phyloP scores from a whole-genome alignment of 2,888 invertebrate genomes.

The Bhutanitis thaidina region DNA sequence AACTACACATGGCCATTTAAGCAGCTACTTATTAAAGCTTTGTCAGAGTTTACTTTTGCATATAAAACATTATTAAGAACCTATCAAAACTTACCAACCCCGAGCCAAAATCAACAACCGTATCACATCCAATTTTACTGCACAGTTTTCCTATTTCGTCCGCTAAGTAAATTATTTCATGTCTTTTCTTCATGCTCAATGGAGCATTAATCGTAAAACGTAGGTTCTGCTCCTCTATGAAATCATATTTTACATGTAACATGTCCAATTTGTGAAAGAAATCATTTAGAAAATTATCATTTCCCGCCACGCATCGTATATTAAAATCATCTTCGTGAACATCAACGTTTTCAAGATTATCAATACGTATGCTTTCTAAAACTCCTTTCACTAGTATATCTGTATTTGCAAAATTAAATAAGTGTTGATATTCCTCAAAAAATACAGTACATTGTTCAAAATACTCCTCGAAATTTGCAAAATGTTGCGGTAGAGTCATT shows the following conservation, averaged over 20 bases:
- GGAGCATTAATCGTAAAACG: constrained; percentile 44
- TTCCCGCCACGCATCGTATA: constrained; percentile 6
- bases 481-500: constrained; percentile 55
- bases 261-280: constrained; percentile 43
- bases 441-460: constrained; percentile 79
- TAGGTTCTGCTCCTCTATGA: constrained; percentile 27
- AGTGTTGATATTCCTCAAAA: constrained; percentile 79
- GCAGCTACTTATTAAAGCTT: no score
- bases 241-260: constrained; percentile 33
- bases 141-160: constrained; percentile 76
- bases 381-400: constrained; percentile 78
- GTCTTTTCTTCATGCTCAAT: constrained; percentile 83
- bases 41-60: no score
- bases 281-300: constrained; percentile 35
- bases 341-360: constrained; percentile 36
- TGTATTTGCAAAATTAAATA: constrained; percentile 83
- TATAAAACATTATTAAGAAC: no score
- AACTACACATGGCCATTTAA: no score
- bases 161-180: constrained; percentile 84
- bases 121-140: constrained; percentile 55
- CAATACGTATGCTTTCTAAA: constrained; percentile 75
- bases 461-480: constrained; percentile 58
- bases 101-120: constrained; percentile 86
- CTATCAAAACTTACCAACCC: constrained; percentile 86
- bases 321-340: constrained; percentile 37